A percentile compares a stretch with the other conserved stretches of the same genome.
Evolutionary conservation across 2,797 vertebrate genomes (phyloP).

Genomic region (Gila robusta): DNA sequence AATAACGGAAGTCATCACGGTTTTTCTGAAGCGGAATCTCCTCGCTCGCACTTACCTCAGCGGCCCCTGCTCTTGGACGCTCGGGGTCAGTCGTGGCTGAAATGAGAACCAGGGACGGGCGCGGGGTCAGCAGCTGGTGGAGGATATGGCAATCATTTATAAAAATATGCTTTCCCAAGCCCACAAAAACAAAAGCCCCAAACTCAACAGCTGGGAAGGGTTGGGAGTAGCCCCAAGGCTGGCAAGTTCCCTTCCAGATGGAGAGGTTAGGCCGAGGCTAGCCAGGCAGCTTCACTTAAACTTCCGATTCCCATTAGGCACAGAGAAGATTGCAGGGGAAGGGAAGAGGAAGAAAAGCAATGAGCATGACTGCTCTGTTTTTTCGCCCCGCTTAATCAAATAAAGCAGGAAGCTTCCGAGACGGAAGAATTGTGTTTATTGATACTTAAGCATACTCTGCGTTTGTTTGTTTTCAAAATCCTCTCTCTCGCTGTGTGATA

Average conservation of each 20-base stretch:
- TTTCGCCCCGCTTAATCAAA: conserved; percentile 97
- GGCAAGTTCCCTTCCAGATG: conserved; percentile 99
- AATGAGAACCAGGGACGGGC: conserved; percentile 96
- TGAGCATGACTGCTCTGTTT: conserved; percentile 96
- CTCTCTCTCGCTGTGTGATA: conserved; percentile 62
- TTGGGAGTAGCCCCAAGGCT: conserved; percentile 99
- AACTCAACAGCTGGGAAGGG: conserved; percentile 99
- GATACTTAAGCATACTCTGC: conserved; percentile 84
- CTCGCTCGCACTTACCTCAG: conserved; percentile 33
- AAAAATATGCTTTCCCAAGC: conserved; percentile 98
- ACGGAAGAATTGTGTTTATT: conserved; percentile 97
- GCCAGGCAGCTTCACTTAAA: conserved; percentile 92
- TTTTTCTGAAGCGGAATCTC: conserved; percentile 6
- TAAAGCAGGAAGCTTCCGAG: conserved; percentile 96
- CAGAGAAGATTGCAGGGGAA: conserved; percentile 90
- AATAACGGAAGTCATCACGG: not conserved
- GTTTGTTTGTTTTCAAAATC: conserved; percentile 75
- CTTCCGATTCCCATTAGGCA: conserved; percentile 99
- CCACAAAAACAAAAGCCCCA: conserved; percentile 91
- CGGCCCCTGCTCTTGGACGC: not conserved
- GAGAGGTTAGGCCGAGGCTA: conserved; percentile 98
- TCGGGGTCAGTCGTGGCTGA: conserved; percentile 71
- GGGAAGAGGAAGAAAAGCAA: conserved; percentile 96
- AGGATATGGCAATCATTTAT: conserved; percentile 99
- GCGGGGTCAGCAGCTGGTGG: conserved; percentile 99